Evolutionary conservation across 2,888 invertebrate species (phyloP).

Genomic region (Disparrhopalites patrizii): DNA sequence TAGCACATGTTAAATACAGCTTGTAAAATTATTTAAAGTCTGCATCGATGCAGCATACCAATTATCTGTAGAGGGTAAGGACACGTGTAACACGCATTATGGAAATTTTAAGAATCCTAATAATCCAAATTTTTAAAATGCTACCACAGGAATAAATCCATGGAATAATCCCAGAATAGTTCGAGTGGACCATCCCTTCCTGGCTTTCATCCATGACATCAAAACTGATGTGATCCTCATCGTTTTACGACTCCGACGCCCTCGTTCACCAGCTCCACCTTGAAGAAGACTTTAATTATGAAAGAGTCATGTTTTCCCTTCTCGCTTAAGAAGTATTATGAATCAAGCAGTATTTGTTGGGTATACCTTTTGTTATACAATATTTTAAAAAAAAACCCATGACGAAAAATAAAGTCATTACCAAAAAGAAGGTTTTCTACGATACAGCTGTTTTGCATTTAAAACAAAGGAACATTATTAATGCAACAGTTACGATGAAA

Average conservation of each 20-base stretch:
- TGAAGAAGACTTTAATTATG: background rate
- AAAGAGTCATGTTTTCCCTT: constrained; percentile 3
- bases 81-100: no score
- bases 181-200: constrained; percentile 18
- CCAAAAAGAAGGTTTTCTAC: background rate
- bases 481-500: no score
- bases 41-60: no score
- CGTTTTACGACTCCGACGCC: constrained; percentile 15
- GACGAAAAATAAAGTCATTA: background rate
- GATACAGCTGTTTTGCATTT: background rate
- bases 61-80: no score
- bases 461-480: no score
- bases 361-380: background rate
- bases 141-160: constrained; percentile 7
- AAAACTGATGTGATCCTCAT: constrained; percentile 21
- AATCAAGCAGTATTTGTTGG: background rate
- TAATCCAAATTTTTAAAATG: background rate
- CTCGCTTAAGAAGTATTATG: background rate
- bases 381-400: background rate
- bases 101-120: no score
- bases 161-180: constrained; percentile 10
- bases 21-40: no score
- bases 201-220: constrained; percentile 27
- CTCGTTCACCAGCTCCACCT: background rate
- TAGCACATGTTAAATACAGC: no score